These are phyloP conservation scores for Ptiloglossa arizonensis DNA, from an alignment of 1,140 invertebrate genomes.

Conservation along the genomic window DNA sequence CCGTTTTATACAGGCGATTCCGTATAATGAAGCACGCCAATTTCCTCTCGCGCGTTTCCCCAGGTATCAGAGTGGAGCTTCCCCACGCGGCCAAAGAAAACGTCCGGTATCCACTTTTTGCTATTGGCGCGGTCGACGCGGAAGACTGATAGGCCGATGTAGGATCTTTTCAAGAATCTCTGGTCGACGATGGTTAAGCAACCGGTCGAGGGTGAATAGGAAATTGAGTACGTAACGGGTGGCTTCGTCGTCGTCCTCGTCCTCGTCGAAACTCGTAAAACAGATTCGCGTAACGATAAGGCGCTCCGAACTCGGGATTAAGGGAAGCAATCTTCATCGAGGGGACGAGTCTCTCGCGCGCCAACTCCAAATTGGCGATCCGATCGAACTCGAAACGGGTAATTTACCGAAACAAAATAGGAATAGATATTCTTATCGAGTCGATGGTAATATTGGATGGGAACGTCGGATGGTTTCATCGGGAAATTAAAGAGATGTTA, in stretches of 20 bases:
- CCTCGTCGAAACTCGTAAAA: constrained; percentile 41
- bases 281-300: constrained; percentile 33
- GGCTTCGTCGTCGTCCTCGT: too few relatives aligned
- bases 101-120: constrained; percentile 11
- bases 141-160: background rate
- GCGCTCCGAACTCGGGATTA: constrained; percentile 21
- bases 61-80: background rate
- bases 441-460: too few relatives aligned
- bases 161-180: background rate
- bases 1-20: constrained; percentile 59
- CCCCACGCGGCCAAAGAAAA: background rate
- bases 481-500: too few relatives aligned
- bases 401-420: background rate
- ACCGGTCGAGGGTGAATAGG: constrained; percentile 37
- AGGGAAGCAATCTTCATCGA: constrained; percentile 3
- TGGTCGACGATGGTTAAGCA: background rate
- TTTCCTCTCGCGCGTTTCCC: constrained; percentile 4
- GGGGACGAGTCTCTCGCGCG: background rate
- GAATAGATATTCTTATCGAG: too few relatives aligned
- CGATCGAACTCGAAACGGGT: background rate
- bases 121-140: background rate
- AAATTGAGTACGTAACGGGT: constrained; percentile 27
- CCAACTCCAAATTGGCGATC: background rate
- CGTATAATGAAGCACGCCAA: constrained; percentile 47
- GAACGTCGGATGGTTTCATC: too few relatives aligned